These are phyloP conservation scores for Eueremaeus valkanovi DNA, from an alignment of 2,888 invertebrate species.

Conservation along the genomic window DNA sequence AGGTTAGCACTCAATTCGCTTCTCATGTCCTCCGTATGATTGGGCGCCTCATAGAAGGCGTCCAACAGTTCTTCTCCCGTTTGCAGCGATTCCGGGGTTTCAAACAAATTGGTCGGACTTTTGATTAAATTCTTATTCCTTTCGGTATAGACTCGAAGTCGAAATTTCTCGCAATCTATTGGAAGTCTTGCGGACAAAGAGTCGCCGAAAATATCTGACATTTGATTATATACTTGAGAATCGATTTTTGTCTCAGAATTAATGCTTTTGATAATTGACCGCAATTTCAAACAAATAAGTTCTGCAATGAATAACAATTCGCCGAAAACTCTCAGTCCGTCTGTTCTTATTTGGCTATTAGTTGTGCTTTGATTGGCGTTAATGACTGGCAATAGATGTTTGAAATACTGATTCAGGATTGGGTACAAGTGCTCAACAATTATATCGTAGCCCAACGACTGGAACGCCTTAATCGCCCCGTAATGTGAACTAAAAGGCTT, in stretches of 20 bases:
- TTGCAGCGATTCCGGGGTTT: conserved; percentile 47
- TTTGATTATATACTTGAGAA: conserved; percentile 48
- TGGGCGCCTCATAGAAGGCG: conserved; percentile 43
- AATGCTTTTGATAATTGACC: background rate
- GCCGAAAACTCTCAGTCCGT: conserved; percentile 52
- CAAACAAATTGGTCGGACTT: conserved; percentile 45
- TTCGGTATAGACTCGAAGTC: background rate
- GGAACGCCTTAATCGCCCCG: conserved; percentile 52
- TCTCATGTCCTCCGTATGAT: background rate
- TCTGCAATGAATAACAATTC: conserved; percentile 47
- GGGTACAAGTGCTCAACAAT: conserved; percentile 48
- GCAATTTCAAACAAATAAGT: background rate
- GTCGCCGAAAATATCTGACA: conserved; percentile 53
- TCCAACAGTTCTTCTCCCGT: conserved; percentile 50
- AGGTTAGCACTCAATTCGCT: conserved; percentile 46
- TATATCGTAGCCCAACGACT: conserved; percentile 51
- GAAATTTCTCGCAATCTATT: conserved; percentile 34
- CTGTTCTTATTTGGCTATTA: conserved; percentile 41
- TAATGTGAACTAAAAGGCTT: conserved; percentile 53
- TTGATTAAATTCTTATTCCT: background rate
- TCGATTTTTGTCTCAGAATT: conserved; percentile 15
- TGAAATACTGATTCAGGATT: conserved; percentile 50
- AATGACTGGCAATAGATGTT: conserved; percentile 50
- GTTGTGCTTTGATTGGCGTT: conserved; percentile 45
- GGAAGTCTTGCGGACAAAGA: conserved; percentile 50